Evolutionary conservation across 2,888 invertebrate species (phyloP).

Genomic region (Thecocarcelia acutangulata): DNA sequence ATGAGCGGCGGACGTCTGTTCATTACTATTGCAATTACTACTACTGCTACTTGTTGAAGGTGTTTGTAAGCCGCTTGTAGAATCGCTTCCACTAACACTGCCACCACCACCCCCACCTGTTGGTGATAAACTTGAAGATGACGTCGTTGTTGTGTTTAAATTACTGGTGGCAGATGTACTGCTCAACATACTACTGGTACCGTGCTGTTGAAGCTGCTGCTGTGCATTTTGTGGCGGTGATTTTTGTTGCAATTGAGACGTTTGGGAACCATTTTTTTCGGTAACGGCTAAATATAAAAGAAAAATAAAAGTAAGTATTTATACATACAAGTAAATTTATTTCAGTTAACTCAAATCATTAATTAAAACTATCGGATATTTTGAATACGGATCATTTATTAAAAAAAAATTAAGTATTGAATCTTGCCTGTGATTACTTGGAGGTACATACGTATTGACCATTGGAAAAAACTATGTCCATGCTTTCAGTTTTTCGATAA

Average conservation of each 20-base stretch:
- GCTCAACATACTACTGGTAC: slow-evolving; percentile 69
- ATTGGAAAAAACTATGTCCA: no score
- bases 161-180: slow-evolving; percentile 73
- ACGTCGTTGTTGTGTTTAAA: slow-evolving; percentile 76
- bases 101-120: slow-evolving; percentile 74
- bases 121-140: slow-evolving; percentile 74
- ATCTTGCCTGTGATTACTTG: no score
- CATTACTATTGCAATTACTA: slow-evolving; percentile 72
- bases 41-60: slow-evolving; percentile 69
- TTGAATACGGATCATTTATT: no score
- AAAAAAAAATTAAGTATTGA: no score
- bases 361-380: no score
- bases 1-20: slow-evolving; percentile 76
- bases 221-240: slow-evolving; percentile 78
- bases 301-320: neutral
- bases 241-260: slow-evolving; percentile 75
- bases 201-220: slow-evolving; percentile 67
- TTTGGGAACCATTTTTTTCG: slow-evolving; percentile 81
- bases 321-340: neutral
- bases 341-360: no score
- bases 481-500: no score
- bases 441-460: no score
- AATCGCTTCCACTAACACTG: slow-evolving; percentile 73
- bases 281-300: slow-evolving; percentile 72
- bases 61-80: slow-evolving; percentile 72